Base-by-base conservation (phyloP, 2,797 vertebrate species). In the Passerculus sandwichensis region DNA sequence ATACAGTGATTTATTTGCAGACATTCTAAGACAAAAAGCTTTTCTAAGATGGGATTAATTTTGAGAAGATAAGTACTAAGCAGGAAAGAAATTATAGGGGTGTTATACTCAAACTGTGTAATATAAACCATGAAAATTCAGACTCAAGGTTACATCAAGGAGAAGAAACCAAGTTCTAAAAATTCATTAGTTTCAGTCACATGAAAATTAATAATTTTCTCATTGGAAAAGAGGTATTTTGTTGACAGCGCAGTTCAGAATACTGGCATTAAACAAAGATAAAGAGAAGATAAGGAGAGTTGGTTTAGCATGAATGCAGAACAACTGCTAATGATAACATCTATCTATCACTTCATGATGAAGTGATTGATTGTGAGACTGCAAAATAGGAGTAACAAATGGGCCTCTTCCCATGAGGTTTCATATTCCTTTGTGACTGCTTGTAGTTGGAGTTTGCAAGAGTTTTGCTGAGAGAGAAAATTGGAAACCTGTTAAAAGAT, bases 21-120 rank as follows among this genome's bases (percentile, higher is more conserved):
- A 64, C 42, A 18, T 85, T 78, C 34, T 82, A 81, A 85, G 85
- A 88, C 89, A 96, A 96, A 95, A 92, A 86, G 69, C 56, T 73
- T 89, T 93, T 56, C 59, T 91, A 91, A 87, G 29, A 93, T 57
- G 51, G 57, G 65, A 92, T 96, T 95, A 89, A 96, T 93, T 97
- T 93, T 82, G 75, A 93, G 69, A 89, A 69, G 47, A 75, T 80
- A 89, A 92, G 73, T 86, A 77, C 70, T 88, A 66, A 92, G 87
- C 29, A 73, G 51, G 70, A 84, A 86, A 92, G 89, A 95, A 95
- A 95, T 93, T 74, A 89, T 36, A 94, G 62, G 40, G 59, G 12
- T 70, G 25, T 84, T 89, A 38, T 48, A 88, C 27, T 19, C 73
- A 88, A 85, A 78, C 36, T 56, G 54, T 59, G 26, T 72, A 75